Conservation (phyloP, 2,888 invertebrate genomes). For the Pemphredon lugubris region DNA sequence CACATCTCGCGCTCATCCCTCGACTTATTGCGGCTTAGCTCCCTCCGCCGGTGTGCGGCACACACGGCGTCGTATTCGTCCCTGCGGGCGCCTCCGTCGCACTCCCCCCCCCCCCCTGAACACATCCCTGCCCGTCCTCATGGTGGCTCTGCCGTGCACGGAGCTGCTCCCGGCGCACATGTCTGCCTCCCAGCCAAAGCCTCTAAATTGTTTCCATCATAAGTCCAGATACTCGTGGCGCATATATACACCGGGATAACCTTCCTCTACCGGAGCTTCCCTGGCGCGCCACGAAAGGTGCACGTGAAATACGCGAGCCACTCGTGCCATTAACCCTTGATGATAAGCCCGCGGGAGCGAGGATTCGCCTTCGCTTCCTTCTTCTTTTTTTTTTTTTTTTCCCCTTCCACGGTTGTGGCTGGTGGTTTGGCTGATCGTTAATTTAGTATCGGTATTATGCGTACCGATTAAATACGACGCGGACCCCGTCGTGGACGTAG, state of each 20-base stretch:
- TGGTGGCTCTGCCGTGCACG: constrained; percentile 36
- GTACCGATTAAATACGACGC: neutral
- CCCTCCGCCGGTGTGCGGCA: constrained; percentile 62
- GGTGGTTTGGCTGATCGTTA: neutral
- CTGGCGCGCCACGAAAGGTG: constrained; percentile 52
- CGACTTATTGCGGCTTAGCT: constrained; percentile 81
- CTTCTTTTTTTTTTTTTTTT: constrained; percentile 14
- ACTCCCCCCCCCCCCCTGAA: constrained; percentile 57
- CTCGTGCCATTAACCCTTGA: constrained; percentile 74
- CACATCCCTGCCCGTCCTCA: constrained; percentile 55
- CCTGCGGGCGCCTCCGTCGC: constrained; percentile 53
- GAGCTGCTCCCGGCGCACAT: constrained; percentile 60
- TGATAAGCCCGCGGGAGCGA: constrained; percentile 55
- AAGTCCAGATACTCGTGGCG: constrained; percentile 80
- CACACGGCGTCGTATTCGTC: constrained; percentile 59
- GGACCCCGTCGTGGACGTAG: no score
- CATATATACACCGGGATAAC: constrained; percentile 77
- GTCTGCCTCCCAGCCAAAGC: constrained; percentile 75
- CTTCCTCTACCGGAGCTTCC: constrained; percentile 62
- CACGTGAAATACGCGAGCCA: constrained; percentile 74
- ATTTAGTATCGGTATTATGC: neutral
- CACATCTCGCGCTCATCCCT: constrained; percentile 81
- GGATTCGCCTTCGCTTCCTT: no score
- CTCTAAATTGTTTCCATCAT: constrained; percentile 81
- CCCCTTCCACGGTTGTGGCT: neutral